Evolutionary conservation across 2,888 invertebrate genomes (phyloP).

Genomic region (Monoplex corrugatus): DNA sequence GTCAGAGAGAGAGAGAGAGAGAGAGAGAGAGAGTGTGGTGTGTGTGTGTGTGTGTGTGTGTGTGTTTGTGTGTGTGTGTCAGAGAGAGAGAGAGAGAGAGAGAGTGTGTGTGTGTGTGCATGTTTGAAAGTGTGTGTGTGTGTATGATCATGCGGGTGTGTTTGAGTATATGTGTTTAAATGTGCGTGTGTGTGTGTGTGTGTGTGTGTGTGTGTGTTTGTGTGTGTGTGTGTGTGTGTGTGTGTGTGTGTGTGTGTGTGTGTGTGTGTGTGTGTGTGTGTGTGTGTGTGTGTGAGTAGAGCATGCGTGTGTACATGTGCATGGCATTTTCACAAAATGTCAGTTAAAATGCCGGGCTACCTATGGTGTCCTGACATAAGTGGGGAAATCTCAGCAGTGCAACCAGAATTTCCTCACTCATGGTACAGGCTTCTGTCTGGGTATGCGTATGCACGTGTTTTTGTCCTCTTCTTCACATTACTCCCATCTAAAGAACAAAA

Average conservation of each 20-base stretch:
- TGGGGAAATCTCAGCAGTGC: too few relatives aligned
- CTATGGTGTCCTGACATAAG: too few relatives aligned
- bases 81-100: background rate
- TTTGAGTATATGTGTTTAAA: background rate
- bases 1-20: background rate
- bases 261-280: background rate
- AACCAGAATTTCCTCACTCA: too few relatives aligned
- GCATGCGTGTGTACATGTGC: background rate
- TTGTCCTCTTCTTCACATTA: background rate
- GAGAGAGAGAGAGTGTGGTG: background rate
- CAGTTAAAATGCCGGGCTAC: too few relatives aligned
- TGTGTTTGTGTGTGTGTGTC: constrained; percentile 8
- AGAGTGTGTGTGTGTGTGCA: background rate
- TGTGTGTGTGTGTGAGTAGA: background rate
- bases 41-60: constrained; percentile 6
- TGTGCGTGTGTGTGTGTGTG: background rate
- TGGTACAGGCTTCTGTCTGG: background rate
- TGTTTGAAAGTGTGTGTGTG: background rate
- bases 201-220: constrained; percentile 1
- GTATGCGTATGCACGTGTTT: background rate
- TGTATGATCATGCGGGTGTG: background rate
- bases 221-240: background rate
- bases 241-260: background rate
- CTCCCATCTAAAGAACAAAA: too few relatives aligned
- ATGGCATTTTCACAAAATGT: too few relatives aligned